Base-by-base conservation (phyloP, 2,797 vertebrate genomes). In the Tenualosa thibaudeaui region DNA sequence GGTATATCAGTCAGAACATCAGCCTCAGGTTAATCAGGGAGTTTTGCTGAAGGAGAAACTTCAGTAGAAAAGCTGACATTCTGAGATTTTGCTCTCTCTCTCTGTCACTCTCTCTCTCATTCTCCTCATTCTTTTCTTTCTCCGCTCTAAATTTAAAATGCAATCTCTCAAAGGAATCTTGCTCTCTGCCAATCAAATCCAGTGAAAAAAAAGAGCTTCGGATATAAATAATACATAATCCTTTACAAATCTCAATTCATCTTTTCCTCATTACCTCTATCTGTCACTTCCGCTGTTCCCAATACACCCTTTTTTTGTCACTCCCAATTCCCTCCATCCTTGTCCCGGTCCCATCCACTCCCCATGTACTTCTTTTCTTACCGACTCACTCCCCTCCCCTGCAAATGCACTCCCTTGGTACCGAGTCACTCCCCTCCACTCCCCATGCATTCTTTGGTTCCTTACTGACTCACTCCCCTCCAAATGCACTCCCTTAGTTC, bases 151-250 rank as follows among this genome's bases (percentile, higher is more conserved):
- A 95, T 94, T 94, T 91, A 95, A 93, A 93, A 87, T 90, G 89
- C 87, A 83, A 91, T 93, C 90, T 93, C 91, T 92, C 93, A 6
- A 50, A 88, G 92, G 91, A 90, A 92, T 88, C 88, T 86, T 84
- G 83, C 90, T 86, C 60, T 85, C 90, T 93, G 93, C 92, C 95
- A 95, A 94, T 95, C 92, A 94, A 92, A 93, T 90, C 86, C 87
- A 86, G 86, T 88, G 86, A 89, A 85, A 86, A 86, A 89, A 87
- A 88, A 85, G 87, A 83, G 81, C 89, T 88, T 15, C 26, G 85
- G 86, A 89, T 93, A 95, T 94, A 94, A 95, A 95, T 96, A 96
- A 93, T 90, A 93, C 91, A 94, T 94, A 94, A 95, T 94, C 91
- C 92, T 93, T 92, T 88, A 91, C 92, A 94, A 92, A 94, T 92